Percentiles rank a stretch among this genome's conserved stretches.
Evolutionary conservation across 2,888 invertebrate species (phyloP).

Genomic region (Malthinus seriepunctatus): DNA sequence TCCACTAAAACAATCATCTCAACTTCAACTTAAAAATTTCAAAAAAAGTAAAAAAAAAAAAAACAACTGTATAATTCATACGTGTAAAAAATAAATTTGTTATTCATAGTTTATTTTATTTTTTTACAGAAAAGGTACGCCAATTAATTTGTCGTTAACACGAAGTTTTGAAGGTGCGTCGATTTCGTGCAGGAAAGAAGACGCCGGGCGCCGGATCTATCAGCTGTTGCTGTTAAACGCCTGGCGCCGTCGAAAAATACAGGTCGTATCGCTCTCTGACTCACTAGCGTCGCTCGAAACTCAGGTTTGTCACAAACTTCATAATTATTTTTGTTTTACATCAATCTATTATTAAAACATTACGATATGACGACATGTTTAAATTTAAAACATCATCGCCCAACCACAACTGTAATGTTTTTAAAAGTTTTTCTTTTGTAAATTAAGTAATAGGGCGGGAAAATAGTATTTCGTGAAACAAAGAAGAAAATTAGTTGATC

Average conservation of each 20-base stretch:
- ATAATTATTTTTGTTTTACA: not conserved
- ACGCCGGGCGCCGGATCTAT: slow-evolving; percentile 39
- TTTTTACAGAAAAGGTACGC: not conserved
- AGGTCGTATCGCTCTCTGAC: slow-evolving; percentile 38
- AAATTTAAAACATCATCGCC: not conserved
- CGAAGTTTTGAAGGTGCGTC: slow-evolving; percentile 10
- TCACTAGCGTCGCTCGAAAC: slow-evolving; percentile 34
- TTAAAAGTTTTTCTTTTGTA: too few relatives aligned
- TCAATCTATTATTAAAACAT: slow-evolving; percentile 4
- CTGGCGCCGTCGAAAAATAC: slow-evolving; percentile 37
- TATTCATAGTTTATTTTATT: not conserved
- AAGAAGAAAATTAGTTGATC: too few relatives aligned
- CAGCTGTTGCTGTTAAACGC: slow-evolving; percentile 38
- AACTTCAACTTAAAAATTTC: too few relatives aligned
- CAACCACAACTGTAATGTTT: too few relatives aligned
- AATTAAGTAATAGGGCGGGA: too few relatives aligned
- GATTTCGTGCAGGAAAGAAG: slow-evolving; percentile 28
- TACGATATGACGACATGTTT: not conserved
- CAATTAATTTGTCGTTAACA: not conserved
- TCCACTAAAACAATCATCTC: too few relatives aligned
- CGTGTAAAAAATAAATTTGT: too few relatives aligned
- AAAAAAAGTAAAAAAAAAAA: too few relatives aligned
- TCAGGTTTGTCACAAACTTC: slow-evolving; percentile 31
- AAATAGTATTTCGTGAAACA: too few relatives aligned
- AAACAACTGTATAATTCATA: too few relatives aligned